Base-by-base conservation (phyloP, 2,113 vertebrate genomes). In the Epinephelus lanceolatus region DNA sequence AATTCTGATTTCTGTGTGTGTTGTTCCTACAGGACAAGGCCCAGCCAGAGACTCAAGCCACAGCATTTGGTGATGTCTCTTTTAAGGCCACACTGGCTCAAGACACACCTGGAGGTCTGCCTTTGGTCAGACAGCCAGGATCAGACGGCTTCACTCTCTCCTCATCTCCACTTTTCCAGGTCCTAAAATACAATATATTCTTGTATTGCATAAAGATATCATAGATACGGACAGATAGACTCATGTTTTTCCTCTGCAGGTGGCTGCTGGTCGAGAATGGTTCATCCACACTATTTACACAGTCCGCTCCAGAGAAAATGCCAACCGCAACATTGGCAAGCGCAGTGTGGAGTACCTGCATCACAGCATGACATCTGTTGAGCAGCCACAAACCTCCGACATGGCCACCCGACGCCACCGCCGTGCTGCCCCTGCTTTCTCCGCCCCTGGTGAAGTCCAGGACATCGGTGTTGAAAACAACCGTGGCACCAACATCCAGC, bases 81-180 rank as follows among this genome's bases (percentile, higher is more conserved):
- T 96, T 96, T 57, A 80, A 90, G 18, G 95, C 95, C 78, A 89
- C 63, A 0, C 69, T 95, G 83, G 96, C 94, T n/a, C 79, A 84
- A 21, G 95, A 96, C 56, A 91, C 71, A 5, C 53, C 88, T 15
- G 94, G 92, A 72, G 94, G 89, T 45, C 75, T 93, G n/a, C 63
- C 95, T 70, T 84, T 95, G 21, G 80, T 91, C 69, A 92, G 76
- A 69, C 94, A 96, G 65, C 90, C 95, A 21, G 94, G 92, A n/a
- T 94, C 95, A 9, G 94, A 95, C 4, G 94, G 94, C 19, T 96
- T 96, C 85, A 92, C 92, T 12, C 70, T 95, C 6, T 93, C 94
- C 0, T 95, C 95, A 11, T 92, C 95, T 42, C 93, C 93, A 0
- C 93, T 96, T 47, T 96, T 96, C 80, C 96, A 96, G 94, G 94